phyloP scores from a whole-genome alignment of 2,888 invertebrate species.

The Drosophila merina region DNA sequence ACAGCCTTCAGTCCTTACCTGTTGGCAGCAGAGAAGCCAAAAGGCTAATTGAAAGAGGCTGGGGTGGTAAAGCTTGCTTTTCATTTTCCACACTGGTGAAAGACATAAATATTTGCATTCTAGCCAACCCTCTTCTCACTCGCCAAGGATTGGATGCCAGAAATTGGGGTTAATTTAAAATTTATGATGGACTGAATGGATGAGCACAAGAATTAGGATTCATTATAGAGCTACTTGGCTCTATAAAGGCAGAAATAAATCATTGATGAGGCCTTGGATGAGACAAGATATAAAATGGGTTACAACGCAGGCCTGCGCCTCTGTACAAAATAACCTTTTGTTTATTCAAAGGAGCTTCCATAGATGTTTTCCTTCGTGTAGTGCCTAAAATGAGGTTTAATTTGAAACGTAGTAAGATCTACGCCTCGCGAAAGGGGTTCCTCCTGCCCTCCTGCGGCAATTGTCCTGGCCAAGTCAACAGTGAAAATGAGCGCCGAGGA shows the following conservation, averaged over 20 bases:
- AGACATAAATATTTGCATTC: constrained; percentile 57
- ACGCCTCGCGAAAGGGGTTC: constrained; percentile 11
- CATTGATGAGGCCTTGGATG: constrained; percentile 1
- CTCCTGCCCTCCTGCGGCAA: constrained; percentile 32
- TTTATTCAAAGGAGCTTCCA: constrained; percentile 49
- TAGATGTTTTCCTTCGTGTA: constrained; percentile 48
- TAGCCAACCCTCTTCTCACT: constrained; percentile 10
- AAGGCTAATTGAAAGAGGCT: constrained; percentile 49
- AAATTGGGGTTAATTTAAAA: constrained; percentile 63
- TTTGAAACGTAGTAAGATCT: constrained; percentile 66
- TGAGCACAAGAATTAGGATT: constrained; percentile 67
- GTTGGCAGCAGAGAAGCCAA: constrained; percentile 13
- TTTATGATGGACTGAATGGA: constrained; percentile 62
- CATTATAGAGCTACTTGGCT: constrained; percentile 53
- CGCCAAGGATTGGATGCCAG: constrained; percentile 24
- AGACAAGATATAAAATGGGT: constrained; percentile 34
- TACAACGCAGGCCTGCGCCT: constrained; percentile 3
- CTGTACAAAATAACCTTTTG: constrained; percentile 24
- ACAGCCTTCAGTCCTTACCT: constrained; percentile 13
- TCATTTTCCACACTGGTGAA: constrained; percentile 29
- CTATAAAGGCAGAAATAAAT: constrained; percentile 20
- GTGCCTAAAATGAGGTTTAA: constrained; percentile 75
- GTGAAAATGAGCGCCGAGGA: constrained; percentile 42
- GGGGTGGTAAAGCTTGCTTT: constrained; percentile 26
- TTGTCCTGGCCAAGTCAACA: constrained; percentile 68